phyloP scores from a whole-genome alignment of 2,888 invertebrate genomes.

The Poecilobothrus nobilitatus region DNA sequence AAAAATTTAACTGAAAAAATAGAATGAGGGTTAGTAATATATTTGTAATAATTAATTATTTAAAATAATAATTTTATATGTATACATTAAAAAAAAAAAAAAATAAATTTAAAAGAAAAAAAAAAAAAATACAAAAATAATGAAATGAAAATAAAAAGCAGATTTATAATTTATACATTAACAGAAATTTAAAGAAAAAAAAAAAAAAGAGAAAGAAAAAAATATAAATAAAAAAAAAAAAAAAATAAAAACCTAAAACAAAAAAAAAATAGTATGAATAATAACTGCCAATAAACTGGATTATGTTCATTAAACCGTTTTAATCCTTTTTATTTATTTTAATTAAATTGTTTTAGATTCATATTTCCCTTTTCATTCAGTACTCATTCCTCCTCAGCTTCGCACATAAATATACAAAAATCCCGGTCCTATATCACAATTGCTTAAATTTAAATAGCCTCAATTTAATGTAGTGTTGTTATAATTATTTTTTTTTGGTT shows the following conservation, averaged over 20 bases:
- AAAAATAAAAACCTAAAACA: background rate
- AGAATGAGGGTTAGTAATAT: conserved; percentile 4
- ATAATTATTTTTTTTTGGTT: too few species aligned
- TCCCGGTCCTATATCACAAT: too few species aligned
- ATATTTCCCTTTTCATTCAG: too few species aligned
- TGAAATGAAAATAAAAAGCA: too few species aligned
- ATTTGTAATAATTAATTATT: background rate
- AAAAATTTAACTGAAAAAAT: background rate
- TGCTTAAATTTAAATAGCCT: too few species aligned
- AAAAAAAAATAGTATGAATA: background rate
- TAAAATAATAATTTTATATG: conserved; percentile 2
- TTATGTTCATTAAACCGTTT: background rate
- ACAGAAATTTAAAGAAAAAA: too few species aligned
- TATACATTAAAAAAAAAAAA: background rate
- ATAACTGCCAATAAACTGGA: conserved; percentile 6
- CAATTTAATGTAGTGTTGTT: too few species aligned
- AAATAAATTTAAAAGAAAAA: background rate
- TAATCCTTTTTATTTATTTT: background rate
- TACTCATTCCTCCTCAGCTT: too few species aligned
- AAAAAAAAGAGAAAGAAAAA: background rate
- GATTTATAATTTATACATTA: too few species aligned
- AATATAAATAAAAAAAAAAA: background rate
- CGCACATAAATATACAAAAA: too few species aligned
- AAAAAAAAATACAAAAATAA: too few species aligned
- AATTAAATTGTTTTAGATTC: too few species aligned